Percentiles rank a stretch among this genome's conserved stretches.
phyloP scores from a whole-genome alignment of 2,797 vertebrate genomes.

The Melanotaenia pygmaea region DNA sequence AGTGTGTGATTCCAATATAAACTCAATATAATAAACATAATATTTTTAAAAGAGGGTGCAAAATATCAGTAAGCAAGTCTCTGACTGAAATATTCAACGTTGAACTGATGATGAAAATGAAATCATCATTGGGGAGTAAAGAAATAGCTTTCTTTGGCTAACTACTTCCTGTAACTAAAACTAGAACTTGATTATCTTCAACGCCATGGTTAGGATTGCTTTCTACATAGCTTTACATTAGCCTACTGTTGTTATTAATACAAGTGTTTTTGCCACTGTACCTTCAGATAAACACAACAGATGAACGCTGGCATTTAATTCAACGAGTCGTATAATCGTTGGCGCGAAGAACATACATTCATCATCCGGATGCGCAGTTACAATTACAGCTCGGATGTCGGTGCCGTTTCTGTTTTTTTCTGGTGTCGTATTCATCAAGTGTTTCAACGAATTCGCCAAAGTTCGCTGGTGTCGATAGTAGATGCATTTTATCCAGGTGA shows the following conservation, averaged over 20 bases:
- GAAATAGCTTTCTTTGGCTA: background rate
- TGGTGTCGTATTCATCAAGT: conserved; percentile 12
- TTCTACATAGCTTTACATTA: background rate
- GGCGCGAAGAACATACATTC: conserved; percentile 98
- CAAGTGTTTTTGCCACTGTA: conserved; percentile 61
- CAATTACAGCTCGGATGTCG: conserved; percentile 70
- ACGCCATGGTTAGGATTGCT: background rate
- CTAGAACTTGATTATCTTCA: background rate
- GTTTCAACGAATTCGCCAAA: conserved; percentile 45
- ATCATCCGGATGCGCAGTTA: conserved; percentile 96
- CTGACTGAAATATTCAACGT: background rate
- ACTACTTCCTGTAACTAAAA: background rate
- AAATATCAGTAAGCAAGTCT: background rate
- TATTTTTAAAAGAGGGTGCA: background rate
- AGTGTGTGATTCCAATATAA: background rate
- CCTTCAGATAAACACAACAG: conserved; percentile 94
- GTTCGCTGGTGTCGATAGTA: conserved; percentile 51
- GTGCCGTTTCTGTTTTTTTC: conserved; percentile 8
- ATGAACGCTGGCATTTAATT: conserved; percentile 74
- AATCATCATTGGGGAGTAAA: background rate
- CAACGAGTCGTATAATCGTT: conserved; percentile 83
- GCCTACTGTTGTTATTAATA: background rate
- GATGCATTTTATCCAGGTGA: conserved; percentile 70
- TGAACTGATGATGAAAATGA: background rate
- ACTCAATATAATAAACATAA: background rate